These are phyloP conservation scores for Acleris sparsana DNA, from an alignment of 2,888 invertebrate genomes.

Conservation along the genomic window DNA sequence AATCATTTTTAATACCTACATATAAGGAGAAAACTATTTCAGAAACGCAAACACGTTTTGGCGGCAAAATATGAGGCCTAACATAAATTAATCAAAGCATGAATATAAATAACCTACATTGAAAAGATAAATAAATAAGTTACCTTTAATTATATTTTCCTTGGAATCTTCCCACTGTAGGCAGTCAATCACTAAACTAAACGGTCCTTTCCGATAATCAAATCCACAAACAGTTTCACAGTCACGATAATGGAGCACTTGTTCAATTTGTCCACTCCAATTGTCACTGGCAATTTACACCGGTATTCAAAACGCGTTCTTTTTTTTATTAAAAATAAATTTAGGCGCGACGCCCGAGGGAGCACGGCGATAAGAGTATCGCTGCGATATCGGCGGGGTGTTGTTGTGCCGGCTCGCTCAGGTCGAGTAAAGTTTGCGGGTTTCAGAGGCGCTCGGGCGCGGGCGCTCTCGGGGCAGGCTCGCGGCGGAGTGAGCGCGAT, in stretches of 20 bases:
- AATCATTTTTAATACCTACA: too few species aligned
- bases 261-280: slow-evolving; percentile 61
- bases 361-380: slow-evolving; percentile 13
- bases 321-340: slow-evolving; percentile 6
- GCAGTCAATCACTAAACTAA: slow-evolving; percentile 37
- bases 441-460: slow-evolving; percentile 45
- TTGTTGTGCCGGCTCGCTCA: slow-evolving; percentile 47
- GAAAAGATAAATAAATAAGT: slow-evolving; percentile 21
- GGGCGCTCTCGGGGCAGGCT: slow-evolving; percentile 54
- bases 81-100: not conserved
- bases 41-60: not conserved
- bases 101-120: not conserved
- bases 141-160: slow-evolving; percentile 45
- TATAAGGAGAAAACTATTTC: too few species aligned
- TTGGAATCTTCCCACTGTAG: slow-evolving; percentile 37
- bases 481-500: slow-evolving; percentile 67
- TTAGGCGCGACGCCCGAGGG: not conserved
- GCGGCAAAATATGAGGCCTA: not conserved
- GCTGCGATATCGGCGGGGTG: slow-evolving; percentile 34
- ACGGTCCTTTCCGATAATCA: slow-evolving; percentile 48
- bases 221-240: slow-evolving; percentile 66
- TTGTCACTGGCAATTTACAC: slow-evolving; percentile 52
- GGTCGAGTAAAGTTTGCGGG: slow-evolving; percentile 77
- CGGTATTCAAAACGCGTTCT: too few species aligned
- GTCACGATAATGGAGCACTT: slow-evolving; percentile 57